These are phyloP conservation scores for Acanthosepion lycidas DNA, from an alignment of 2,888 invertebrate species.

Conservation along the genomic window DNA sequence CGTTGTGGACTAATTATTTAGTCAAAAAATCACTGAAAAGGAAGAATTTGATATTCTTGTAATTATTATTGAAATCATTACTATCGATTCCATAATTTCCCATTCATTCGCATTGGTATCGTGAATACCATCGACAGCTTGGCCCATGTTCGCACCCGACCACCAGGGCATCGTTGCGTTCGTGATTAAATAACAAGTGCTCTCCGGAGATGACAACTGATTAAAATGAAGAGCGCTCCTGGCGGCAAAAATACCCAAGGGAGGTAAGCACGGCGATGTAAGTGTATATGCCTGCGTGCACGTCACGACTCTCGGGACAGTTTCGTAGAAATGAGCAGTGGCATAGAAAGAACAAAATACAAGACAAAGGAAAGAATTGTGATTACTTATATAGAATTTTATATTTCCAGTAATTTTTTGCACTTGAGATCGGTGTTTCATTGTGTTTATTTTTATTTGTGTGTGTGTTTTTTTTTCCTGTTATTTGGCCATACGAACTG, in stretches of 20 bases:
- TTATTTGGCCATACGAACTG: neutral
- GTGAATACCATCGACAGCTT: neutral
- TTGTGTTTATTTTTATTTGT: neutral
- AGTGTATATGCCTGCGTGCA: neutral
- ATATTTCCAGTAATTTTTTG: neutral
- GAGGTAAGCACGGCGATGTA: neutral
- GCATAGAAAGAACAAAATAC: neutral
- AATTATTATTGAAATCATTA: neutral
- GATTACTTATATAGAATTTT: neutral
- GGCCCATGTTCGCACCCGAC: neutral
- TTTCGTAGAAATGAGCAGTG: neutral
- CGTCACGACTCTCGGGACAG: neutral
- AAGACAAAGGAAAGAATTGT: neutral
- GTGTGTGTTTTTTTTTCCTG: too few species aligned
- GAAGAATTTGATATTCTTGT: neutral
- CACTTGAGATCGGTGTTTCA: neutral
- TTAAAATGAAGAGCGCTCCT: neutral
- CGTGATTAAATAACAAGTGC: neutral
- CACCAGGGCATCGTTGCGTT: neutral
- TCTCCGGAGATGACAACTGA: neutral
- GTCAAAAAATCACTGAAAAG: too few species aligned
- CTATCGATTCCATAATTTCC: too few species aligned
- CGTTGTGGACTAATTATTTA: too few species aligned
- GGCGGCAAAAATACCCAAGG: conserved; percentile 16
- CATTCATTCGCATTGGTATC: neutral